Evolutionary conservation across 2,888 invertebrate genomes (phyloP), one percentile per base, ranked within the genome.

Genomic region (Noctua comes): DNA sequence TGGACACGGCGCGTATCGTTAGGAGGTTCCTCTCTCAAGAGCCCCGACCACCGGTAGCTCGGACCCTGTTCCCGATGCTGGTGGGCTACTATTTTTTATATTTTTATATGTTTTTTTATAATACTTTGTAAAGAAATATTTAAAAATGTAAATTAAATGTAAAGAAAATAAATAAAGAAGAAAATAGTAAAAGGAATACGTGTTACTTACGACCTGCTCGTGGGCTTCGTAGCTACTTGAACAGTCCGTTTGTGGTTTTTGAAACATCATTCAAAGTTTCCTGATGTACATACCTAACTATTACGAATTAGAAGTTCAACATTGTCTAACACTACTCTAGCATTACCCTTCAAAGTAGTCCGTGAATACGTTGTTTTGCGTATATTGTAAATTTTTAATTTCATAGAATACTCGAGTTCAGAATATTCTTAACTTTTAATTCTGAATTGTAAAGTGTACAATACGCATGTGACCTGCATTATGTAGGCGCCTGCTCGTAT

Each of bases 251-350:
- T 43, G 18, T n/a, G 6, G 40, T 27, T 51, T 48, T 40, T 62
- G 4, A 24, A 27, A 62, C 75, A 40, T 24, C 27, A 59, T 36
- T 59, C 27, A 59, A 73, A 27, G 46, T 36, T 73, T 75, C 7
- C 46, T n/a, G 21, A 21, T 18, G 36, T 36, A n/a, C 40, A 40
- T n/a, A 13, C 59, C 16, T 18, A 59, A 11, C 16, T 27, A 62
- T 31, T 18, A 62, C 3, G 57, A n/a, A 27, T 59, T 18, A 59
- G 7, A 27, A 13, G 51, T 11, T 57, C 16, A 27, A 7, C 27
- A 27, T 18, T 62, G 59, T 62, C 7, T 18, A 31, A 31, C 16
- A 62, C 31, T 31, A 31, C 16, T 27, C 24, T 7, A 62, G 27
- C 13, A 13, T 5, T 13, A 57, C 8, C 31, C 18, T 59, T 16